Evolutionary conservation across 2,888 invertebrate genomes (phyloP).

Genomic region (Nomada ferruginata): DNA sequence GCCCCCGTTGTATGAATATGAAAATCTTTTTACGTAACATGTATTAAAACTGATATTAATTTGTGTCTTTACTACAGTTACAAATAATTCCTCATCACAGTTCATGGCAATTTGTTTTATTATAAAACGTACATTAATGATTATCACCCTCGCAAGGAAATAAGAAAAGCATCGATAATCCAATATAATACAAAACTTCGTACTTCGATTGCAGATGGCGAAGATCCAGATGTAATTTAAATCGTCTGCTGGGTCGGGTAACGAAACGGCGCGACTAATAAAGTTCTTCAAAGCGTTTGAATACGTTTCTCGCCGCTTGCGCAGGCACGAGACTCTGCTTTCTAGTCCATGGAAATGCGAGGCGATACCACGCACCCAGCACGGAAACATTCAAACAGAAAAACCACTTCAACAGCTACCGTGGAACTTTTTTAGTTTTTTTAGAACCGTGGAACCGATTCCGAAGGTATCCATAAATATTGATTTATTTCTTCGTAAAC

Average conservation of each 20-base stretch:
- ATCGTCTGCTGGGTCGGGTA: not conserved
- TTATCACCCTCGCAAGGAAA: too few species aligned
- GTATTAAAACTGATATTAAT: too few species aligned
- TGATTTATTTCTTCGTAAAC: conserved; percentile 33
- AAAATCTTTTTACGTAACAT: not conserved
- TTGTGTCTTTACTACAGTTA: too few species aligned
- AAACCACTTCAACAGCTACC: conserved; percentile 12
- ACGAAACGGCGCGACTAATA: not conserved
- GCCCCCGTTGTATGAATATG: not conserved
- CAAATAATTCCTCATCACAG: too few species aligned
- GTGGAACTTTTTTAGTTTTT: conserved; percentile 28
- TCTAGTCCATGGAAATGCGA: conserved; percentile 7
- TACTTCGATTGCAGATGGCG: not conserved
- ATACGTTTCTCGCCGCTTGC: not conserved
- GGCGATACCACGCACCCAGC: conserved; percentile 6
- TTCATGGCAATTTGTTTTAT: too few species aligned
- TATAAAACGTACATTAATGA: too few species aligned
- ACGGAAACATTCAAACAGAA: conserved; percentile 17
- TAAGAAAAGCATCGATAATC: too few species aligned
- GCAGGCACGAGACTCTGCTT: not conserved
- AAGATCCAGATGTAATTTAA: not conserved
- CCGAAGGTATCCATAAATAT: conserved; percentile 33
- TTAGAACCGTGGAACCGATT: conserved; percentile 9
- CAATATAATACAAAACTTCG: not conserved
- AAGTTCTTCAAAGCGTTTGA: conserved; percentile 7